phyloP scores from a whole-genome alignment of 2,797 vertebrate species.

The Falco biarmicus region DNA sequence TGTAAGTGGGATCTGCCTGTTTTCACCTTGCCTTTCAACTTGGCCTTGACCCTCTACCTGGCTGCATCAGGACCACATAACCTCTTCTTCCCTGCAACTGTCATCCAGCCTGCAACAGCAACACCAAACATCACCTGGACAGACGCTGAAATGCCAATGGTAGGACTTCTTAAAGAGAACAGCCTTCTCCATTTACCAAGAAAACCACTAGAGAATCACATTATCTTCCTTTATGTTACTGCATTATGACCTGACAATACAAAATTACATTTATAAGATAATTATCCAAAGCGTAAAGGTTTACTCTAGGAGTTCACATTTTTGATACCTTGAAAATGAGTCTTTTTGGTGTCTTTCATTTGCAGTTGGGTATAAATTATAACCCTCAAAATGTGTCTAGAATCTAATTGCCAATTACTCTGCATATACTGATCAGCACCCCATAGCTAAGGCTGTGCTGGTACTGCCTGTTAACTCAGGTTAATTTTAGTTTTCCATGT shows the following conservation, averaged over 20 bases:
- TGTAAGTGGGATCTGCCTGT: conserved; percentile 94
- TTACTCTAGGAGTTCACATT: not conserved
- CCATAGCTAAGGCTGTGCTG: not conserved
- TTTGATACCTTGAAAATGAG: not conserved
- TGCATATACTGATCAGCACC: not conserved
- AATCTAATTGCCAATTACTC: not conserved
- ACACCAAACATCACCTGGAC: conserved; percentile 90
- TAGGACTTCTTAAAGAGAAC: conserved; percentile 56
- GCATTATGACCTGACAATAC: not conserved
- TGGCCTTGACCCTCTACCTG: conserved; percentile 88
- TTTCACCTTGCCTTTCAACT: conserved; percentile 94
- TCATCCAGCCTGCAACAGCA: conserved; percentile 80
- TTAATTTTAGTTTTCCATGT: not conserved
- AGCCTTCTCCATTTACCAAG: not conserved
- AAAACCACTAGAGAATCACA: not conserved
- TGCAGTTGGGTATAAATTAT: not conserved
- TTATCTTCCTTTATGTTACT: not conserved
- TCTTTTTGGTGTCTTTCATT: not conserved
- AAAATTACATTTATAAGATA: not conserved
- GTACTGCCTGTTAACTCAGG: not conserved
- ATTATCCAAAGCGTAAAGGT: not conserved
- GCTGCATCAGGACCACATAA: conserved; percentile 91
- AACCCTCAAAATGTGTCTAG: not conserved
- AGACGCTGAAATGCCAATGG: conserved; percentile 83
- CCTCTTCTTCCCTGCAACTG: conserved; percentile 86